Percentiles rank a stretch among this genome's conserved stretches.
phyloP scores from a whole-genome alignment of 2,797 vertebrate species.

The Rhinella marina region DNA sequence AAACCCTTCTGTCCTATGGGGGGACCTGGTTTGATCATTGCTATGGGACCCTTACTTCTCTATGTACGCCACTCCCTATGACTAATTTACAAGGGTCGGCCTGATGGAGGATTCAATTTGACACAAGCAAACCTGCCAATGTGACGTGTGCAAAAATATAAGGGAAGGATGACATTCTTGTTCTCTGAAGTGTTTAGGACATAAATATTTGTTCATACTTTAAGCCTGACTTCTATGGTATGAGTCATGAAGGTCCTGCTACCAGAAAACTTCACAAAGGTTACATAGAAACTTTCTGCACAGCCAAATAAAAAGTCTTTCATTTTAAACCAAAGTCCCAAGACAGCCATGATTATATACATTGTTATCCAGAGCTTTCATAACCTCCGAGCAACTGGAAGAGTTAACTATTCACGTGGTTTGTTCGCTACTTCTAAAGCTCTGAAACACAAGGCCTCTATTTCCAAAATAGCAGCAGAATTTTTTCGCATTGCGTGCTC shows the following conservation, averaged over 20 bases:
- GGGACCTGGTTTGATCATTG: too few species aligned
- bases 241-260: neutral
- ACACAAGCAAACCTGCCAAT: neutral
- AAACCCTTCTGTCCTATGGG: too few species aligned
- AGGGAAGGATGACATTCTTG: neutral
- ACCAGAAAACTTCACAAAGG: neutral
- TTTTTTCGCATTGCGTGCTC: constrained; percentile 43
- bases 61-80: neutral
- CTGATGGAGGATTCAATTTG: neutral
- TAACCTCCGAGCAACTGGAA: neutral
- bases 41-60: too few species aligned
- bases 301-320: constrained; percentile 4
- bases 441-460: constrained; percentile 40
- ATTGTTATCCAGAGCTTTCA: constrained; percentile 12
- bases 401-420: constrained; percentile 36
- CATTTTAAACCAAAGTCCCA: neutral
- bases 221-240: neutral
- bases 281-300: neutral
- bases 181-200: neutral
- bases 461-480: constrained; percentile 48
- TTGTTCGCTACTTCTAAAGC: constrained; percentile 19
- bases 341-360: constrained; percentile 2
- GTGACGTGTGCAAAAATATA: neutral
- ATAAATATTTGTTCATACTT: neutral
- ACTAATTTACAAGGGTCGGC: neutral